Base-by-base conservation (phyloP, 2,113 vertebrate species). In the Brachyistius frenatus region DNA sequence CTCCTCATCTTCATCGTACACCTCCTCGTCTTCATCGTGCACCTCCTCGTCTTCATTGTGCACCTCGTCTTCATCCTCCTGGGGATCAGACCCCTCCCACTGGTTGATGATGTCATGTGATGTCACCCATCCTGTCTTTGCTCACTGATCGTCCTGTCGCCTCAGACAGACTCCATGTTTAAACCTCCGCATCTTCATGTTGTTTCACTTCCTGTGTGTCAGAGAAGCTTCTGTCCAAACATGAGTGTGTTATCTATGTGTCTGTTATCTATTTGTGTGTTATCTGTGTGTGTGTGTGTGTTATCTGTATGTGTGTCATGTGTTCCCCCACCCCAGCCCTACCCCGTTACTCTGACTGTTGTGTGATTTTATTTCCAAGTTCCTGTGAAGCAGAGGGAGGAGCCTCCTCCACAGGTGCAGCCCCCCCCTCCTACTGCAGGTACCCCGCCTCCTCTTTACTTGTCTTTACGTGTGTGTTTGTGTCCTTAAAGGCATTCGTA, bases 331-430 rank as follows among this genome's bases (percentile, higher is more conserved):
- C 78, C 23, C 23, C 23, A 2, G 14, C 76, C 63, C 67, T 69
- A 6, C 3, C 41, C 9, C 5, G 0, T 36, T 15, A 71, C 56
- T 76, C 70, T 93, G 37, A 90, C 60, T 86, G 14, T 88, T 10
- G 13, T 83, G 3, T 85, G 5, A 56, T 90, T 80, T 88, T 55
- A 78, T 90, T 88, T 86, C 57, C 4, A 92, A 94, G 88, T 79
- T 90, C 82, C 86, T 35, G 81, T 82, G 71, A 86, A 92, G 86
- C 86, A 91, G 76, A 90, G 23, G 23, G 23, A 91, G 82, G 86
- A 88, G 67, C 13, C 66, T 2, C 66, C 78, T 44, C 61, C 81
- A 56, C 68, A 86, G 39, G 76, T 63, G 55, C 41, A 80, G 82
- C 86, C 80, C 66, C 36, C 66, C 6, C 62, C 85, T 87, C 85